A percentile compares a stretch with the other conserved stretches of the same genome.
phyloP scores from a whole-genome alignment of 2,113 vertebrate species.

The Gymnogyps californianus region DNA sequence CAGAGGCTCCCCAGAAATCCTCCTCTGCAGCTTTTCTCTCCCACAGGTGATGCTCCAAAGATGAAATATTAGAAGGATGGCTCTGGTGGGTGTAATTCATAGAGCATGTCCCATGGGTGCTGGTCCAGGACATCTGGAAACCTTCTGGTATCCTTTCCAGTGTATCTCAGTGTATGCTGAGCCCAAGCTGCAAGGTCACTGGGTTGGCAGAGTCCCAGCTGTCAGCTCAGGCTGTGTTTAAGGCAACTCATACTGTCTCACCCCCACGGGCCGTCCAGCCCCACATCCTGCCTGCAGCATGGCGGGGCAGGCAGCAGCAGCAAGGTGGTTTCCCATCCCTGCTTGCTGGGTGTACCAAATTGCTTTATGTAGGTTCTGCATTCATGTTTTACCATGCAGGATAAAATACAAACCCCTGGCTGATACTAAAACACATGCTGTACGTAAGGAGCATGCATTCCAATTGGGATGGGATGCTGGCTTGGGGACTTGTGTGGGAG shows the following conservation, averaged over 20 bases:
- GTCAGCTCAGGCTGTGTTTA: neutral
- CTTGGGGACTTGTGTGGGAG: neutral
- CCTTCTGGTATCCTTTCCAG: neutral
- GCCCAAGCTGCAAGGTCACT: neutral
- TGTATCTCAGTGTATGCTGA: neutral
- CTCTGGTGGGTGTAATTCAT: neutral
- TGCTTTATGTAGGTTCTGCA: neutral
- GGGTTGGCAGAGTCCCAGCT: neutral
- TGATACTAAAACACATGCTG: neutral
- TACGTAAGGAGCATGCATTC: neutral
- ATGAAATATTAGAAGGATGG: neutral
- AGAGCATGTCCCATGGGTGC: fast-evolving
- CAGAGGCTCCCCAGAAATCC: neutral
- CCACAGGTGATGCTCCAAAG: neutral
- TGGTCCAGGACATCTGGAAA: neutral
- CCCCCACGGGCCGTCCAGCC: neutral
- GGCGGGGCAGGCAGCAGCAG: neutral
- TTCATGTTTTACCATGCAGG: neutral
- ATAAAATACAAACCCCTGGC: neutral
- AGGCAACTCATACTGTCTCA: neutral
- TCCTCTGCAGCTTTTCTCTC: neutral
- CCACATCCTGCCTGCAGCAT: fast-evolving
- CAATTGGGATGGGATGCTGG: neutral
- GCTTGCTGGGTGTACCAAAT: neutral
- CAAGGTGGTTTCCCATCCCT: neutral